Base-by-base conservation (phyloP, 1,140 invertebrate species). In the Scaptomyza montana region DNA sequence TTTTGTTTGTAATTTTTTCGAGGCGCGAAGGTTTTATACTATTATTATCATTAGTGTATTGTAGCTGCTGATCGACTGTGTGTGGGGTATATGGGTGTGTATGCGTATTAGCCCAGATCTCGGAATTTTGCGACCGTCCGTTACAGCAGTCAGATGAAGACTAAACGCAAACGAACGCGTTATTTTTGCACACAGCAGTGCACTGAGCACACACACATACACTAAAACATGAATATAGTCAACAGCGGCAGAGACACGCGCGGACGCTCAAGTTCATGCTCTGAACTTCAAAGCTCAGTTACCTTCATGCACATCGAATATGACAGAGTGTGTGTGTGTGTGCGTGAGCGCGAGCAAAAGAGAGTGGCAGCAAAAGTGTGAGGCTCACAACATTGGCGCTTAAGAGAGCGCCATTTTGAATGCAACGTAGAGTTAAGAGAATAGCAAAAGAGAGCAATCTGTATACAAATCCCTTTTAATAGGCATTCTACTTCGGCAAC, bases 221-320 rank as follows among this genome's bases (percentile, higher is more conserved):
- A 57, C 33, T 33, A 19, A 9, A 68, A 21, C 36, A 60, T 16
- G 16, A 16, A 16, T 16, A 28, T 54, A 25, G 65, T 64, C 66
- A 70, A 70, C 47, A 54, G 67, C 51, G 73, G 67, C 73, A 75
- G 64, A 59, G 75, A 87, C 82, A 72, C 81, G 78, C 81, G 73
- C 62, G 63, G 65, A 59, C 60, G 73, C 84, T 89, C 84, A 89
- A 89, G 84, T 89, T 89, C 84, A 89, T 71, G 77, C 77, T 82
- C 80, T 89, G 84, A 89, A 89, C 84, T 89, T 89, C 85, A 89
- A 84, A 89, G 84, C 84, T 89, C 77, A 69, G 71, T 86, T 86
- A 86, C 75, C 81, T 80, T 78, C 76, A 77, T 68, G 60, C 68
- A 89, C 71, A 61, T 45, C 47, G 33, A 0, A 33, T 41, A 21